Base-by-base conservation (phyloP, 2,113 vertebrate genomes). In the Brachionichthys hirsutus region DNA sequence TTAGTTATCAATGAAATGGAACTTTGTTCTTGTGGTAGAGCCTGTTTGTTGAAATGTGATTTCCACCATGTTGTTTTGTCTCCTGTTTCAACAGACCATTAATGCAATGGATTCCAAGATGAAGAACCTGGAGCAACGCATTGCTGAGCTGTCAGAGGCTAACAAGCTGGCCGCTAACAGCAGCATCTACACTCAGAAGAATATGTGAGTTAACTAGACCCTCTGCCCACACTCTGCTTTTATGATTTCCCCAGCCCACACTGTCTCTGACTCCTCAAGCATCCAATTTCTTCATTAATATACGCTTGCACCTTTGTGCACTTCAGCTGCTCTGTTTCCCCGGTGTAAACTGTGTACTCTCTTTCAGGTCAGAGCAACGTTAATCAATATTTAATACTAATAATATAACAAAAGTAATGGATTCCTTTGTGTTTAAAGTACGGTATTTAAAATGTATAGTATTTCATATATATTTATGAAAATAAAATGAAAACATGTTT, bases 31-130 rank as follows among this genome's bases (percentile, higher is more conserved):
- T 47, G 10, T 12, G 15, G 57, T 50, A 38, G 17, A 16, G 2
- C 8, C 3, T 9, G 0, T 46, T 49, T 62, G 12, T 44, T 51
- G 16, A 41, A 17, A 43, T 59, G 12, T 48, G 12, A 60, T 60
- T 57, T 47, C 14, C 36, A 22, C 12, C 19, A 13, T 34, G 4
- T 49, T 54, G 4, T 52, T 71, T 47, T 52, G 11, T 61, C 34
- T 60, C 22, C 8, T 6, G 67, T 50, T 73, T 44, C 58, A 87
- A 24, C 83, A 99, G 97, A 98, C 96, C 89, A 96, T 99, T 89
- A 99, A 98, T 80, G 97, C 97, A 14, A 96, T 99, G 97, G 97
- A 99, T 84, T 98, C 96, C 0, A 98, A 98, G 91, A 98, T 99
- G 88, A 94, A 95, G 82, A 98, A 95, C 76, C 87, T 99, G 89